Base-by-base conservation (phyloP, 2,797 vertebrate species). In the Bufotes viridis region DNA sequence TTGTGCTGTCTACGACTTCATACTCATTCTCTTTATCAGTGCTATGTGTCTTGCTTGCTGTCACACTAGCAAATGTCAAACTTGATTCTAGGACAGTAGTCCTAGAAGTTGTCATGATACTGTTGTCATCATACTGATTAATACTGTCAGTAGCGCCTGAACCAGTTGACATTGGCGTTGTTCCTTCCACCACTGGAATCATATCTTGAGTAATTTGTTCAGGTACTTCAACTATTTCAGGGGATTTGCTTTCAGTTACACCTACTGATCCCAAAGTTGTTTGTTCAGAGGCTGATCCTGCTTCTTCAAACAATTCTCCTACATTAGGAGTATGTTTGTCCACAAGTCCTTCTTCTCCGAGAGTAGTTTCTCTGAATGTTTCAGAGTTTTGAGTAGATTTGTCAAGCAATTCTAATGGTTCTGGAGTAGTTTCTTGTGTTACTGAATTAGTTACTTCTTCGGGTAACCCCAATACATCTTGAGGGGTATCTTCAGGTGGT, bases 21-120 rank as follows among this genome's bases (percentile, higher is more conserved):
- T 15, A 91, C 91, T 0, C 92, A 94, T 0, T 94, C 96, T 53
- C 93, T 94, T 11, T 20, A 20, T 65, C 63, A 29, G 20, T 86
- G 55, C 57, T n/a, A 57, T 76, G 0, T 92, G 93, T n/a, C 94
- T 93, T 0, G 10, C 81, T 11, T 93, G 93, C 91, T 0, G 93
- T 94, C 14, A 94, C 69, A 24, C 18, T n/a, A 12, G 49, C 18
- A 76, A 12, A 12, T n/a, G 53, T 8, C 74, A 89, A 49, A 3
- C 3, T 79, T 0, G 92, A 89, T 2, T 75, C 24, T 80, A 90
- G 90, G 0, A 91, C 81, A 78, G 90, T 85, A 88, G 92, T 87
- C 2, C 91, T 84, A 0, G n/a, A 5, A 20, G 42, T 10, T 22
- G 74, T n/a, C 22, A 22, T 4, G 7, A 6, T 76, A 12, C n/a